phyloP scores from a whole-genome alignment of 2,113 vertebrate genomes.

The Pseudolaguvia tuberculata region DNA sequence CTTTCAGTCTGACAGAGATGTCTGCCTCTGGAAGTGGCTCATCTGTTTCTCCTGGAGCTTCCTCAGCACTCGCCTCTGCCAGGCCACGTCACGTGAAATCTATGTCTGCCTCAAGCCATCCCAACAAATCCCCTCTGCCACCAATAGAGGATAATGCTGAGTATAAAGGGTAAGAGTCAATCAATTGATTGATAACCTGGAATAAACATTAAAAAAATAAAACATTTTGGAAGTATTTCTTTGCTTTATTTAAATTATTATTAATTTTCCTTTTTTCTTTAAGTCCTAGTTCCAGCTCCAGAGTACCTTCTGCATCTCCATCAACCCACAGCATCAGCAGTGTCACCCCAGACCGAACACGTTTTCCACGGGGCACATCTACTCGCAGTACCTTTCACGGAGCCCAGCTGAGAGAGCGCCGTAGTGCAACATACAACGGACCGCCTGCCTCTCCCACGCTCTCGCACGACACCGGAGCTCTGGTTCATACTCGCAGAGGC shows the following conservation, averaged over 20 bases:
- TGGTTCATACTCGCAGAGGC: constrained; percentile 42
- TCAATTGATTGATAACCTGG: neutral
- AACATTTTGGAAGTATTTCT: too few relatives aligned
- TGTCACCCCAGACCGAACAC: constrained; percentile 80
- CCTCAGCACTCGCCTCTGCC: constrained; percentile 70
- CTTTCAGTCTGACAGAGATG: constrained; percentile 85
- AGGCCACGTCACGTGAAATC: constrained; percentile 97
- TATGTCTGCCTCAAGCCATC: constrained; percentile 96
- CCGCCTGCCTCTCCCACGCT: constrained; percentile 44
- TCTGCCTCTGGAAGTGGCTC: constrained; percentile 72
- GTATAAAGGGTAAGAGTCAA: constrained; percentile 79
- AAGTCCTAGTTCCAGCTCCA: constrained; percentile 20
- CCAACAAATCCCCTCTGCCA: constrained; percentile 76
- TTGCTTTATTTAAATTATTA: neutral
- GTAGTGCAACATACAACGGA: constrained; percentile 90
- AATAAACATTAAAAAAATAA: neutral
- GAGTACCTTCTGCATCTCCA: constrained; percentile 75
- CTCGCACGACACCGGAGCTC: constrained; percentile 67
- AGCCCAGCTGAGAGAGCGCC: constrained; percentile 91
- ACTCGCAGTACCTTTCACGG: constrained; percentile 97
- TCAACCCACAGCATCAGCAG: constrained; percentile 81
- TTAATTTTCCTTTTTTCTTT: neutral
- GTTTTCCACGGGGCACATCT: constrained; percentile 92
- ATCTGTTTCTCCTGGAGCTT: constrained; percentile 57
- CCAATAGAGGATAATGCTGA: constrained; percentile 80